These are phyloP conservation scores for Dasypogon diadema DNA, from an alignment of 2,888 invertebrate genomes.

Conservation along the genomic window DNA sequence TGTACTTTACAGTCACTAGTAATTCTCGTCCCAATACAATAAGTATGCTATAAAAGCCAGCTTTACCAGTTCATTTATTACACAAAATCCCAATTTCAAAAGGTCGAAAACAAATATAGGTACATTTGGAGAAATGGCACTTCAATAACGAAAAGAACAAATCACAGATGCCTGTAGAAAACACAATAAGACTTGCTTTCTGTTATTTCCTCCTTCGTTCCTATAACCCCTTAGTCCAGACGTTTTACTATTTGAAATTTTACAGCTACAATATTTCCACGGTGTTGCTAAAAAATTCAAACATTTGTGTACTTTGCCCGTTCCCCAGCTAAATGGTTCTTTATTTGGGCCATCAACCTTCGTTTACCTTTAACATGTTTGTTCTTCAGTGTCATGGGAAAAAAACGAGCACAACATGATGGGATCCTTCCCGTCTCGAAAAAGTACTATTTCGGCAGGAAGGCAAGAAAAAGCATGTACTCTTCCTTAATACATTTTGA, in stretches of 20 bases:
- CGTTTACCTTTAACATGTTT: conserved; percentile 33
- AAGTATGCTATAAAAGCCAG: too few species aligned
- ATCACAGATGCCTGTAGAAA: too few species aligned
- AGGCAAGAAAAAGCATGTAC: neutral
- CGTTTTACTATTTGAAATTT: neutral
- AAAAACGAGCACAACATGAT: conserved; percentile 31
- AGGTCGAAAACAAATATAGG: too few species aligned
- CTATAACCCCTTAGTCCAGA: too few species aligned
- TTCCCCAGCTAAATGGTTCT: neutral
- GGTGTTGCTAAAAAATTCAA: neutral
- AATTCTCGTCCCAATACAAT: too few species aligned
- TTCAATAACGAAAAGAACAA: too few species aligned
- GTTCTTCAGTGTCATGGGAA: conserved; percentile 38
- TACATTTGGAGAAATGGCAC: too few species aligned
- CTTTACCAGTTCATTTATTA: too few species aligned
- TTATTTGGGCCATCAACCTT: conserved; percentile 40
- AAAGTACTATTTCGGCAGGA: conserved; percentile 4
- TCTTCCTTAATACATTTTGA: neutral
- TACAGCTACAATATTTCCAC: neutral
- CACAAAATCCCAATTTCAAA: too few species aligned
- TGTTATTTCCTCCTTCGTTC: too few species aligned
- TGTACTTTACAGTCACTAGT: too few species aligned
- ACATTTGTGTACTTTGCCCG: neutral
- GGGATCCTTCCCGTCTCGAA: conserved; percentile 10
- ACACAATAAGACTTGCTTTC: too few species aligned